These are phyloP conservation scores for Apogon hyalosoma DNA, from an alignment of 2,797 vertebrate genomes.

Conservation along the genomic window DNA sequence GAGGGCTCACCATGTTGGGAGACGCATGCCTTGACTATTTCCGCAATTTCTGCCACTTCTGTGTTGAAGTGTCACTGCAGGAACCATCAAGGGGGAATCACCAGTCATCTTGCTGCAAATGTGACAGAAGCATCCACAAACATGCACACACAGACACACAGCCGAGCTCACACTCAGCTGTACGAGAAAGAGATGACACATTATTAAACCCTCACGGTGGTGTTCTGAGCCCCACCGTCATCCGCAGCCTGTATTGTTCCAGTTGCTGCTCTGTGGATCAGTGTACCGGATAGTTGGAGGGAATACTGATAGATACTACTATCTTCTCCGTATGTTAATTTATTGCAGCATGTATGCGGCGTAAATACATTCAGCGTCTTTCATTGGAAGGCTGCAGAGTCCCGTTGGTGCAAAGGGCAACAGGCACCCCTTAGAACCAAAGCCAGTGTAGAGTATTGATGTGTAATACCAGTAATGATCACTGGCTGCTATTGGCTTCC, in stretches of 20 bases:
- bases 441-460: too few species aligned
- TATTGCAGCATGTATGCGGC: neutral
- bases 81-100: slow-evolving; percentile 41
- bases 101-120: slow-evolving; percentile 42
- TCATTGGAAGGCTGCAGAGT: neutral
- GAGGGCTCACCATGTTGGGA: neutral
- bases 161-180: slow-evolving; percentile 38
- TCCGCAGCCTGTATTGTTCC: slow-evolving; percentile 48
- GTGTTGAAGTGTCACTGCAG: slow-evolving; percentile 53
- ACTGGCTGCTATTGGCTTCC: too few species aligned
- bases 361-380: slow-evolving; percentile 18
- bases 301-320: slow-evolving; percentile 11
- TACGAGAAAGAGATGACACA: slow-evolving; percentile 51
- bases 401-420: neutral
- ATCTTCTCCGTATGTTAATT: slow-evolving; percentile 45
- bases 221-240: slow-evolving; percentile 40
- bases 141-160: slow-evolving; percentile 10
- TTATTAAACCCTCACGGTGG: slow-evolving; percentile 59
- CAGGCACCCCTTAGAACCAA: too few species aligned
- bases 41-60: slow-evolving; percentile 51
- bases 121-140: slow-evolving; percentile 41
- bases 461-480: too few species aligned
- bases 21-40: slow-evolving; percentile 25
- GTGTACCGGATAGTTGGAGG: slow-evolving; percentile 33
- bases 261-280: slow-evolving; percentile 43